These are phyloP conservation scores for Recurvirostra avosetta DNA, from an alignment of 2,113 vertebrate genomes.

Conservation along the genomic window DNA sequence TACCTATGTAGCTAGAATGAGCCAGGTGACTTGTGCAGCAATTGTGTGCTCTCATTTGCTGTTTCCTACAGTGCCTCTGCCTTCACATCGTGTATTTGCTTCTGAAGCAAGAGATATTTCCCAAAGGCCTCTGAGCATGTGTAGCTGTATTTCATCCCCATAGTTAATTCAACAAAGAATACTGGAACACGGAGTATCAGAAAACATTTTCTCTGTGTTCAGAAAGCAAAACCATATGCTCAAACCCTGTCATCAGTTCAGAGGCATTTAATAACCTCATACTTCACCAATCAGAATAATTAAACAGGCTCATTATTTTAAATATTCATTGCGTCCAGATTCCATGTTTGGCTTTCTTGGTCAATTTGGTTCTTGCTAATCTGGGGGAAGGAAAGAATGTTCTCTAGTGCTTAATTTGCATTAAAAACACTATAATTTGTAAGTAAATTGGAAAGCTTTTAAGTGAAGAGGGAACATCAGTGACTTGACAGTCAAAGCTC, in stretches of 20 bases:
- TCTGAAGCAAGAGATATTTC: background rate
- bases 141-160: background rate
- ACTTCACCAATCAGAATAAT: slow-evolving; percentile 67
- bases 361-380: slow-evolving; percentile 66
- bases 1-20: background rate
- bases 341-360: slow-evolving; percentile 60
- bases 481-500: slow-evolving; percentile 66
- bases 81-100: background rate
- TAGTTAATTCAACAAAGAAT: background rate
- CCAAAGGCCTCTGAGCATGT: background rate
- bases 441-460: slow-evolving; percentile 67
- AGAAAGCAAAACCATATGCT: background rate
- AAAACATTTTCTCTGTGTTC: background rate
- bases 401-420: slow-evolving; percentile 63
- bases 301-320: slow-evolving; percentile 61
- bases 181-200: background rate
- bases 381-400: slow-evolving; percentile 48
- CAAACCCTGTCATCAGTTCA: slow-evolving; percentile 19
- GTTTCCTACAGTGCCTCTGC: background rate
- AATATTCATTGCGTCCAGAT: slow-evolving; percentile 51
- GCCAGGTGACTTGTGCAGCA: background rate
- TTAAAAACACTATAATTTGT: slow-evolving; percentile 69
- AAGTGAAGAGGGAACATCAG: slow-evolving; percentile 58
- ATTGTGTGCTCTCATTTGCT: background rate
- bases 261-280: slow-evolving; percentile 17